Percentiles rank a stretch among this genome's conserved stretches.
Evolutionary conservation across 2,888 invertebrate genomes (phyloP).

Genomic region (Drosophila birchii): DNA sequence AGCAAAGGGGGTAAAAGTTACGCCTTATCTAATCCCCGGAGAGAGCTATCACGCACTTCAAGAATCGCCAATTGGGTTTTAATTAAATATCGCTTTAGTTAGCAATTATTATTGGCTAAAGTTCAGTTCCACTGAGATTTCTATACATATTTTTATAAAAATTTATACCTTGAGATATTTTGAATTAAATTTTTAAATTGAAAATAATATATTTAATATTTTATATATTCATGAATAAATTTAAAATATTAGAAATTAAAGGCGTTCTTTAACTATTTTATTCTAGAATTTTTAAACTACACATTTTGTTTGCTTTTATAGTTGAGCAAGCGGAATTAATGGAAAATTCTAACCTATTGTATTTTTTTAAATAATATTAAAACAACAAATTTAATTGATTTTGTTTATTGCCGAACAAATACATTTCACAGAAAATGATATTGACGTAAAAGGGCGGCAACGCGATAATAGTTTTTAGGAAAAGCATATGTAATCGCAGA

Average conservation of each 20-base stretch:
- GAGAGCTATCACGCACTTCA: slow-evolving; percentile 13
- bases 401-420: background rate
- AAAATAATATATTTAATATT: background rate
- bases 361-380: background rate
- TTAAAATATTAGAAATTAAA: background rate
- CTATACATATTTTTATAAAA: background rate
- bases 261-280: too few relatives aligned
- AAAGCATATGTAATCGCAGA: background rate
- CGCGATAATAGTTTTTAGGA: background rate
- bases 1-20: slow-evolving; percentile 12
- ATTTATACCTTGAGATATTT: too few relatives aligned
- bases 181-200: too few relatives aligned
- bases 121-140: background rate
- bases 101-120: background rate
- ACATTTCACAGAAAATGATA: background rate
- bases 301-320: background rate
- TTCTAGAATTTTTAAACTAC: background rate
- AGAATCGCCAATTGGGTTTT: slow-evolving; percentile 9
- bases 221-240: background rate
- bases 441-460: slow-evolving; percentile 1
- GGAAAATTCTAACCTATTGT: background rate
- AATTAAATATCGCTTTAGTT: slow-evolving; percentile 12
- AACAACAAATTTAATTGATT: background rate
- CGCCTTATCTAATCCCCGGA: slow-evolving; percentile 34
- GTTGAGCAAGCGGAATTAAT: background rate